These are phyloP conservation scores for Sebastes nivosus DNA, from an alignment of 2,797 vertebrate species.

Conservation along the genomic window DNA sequence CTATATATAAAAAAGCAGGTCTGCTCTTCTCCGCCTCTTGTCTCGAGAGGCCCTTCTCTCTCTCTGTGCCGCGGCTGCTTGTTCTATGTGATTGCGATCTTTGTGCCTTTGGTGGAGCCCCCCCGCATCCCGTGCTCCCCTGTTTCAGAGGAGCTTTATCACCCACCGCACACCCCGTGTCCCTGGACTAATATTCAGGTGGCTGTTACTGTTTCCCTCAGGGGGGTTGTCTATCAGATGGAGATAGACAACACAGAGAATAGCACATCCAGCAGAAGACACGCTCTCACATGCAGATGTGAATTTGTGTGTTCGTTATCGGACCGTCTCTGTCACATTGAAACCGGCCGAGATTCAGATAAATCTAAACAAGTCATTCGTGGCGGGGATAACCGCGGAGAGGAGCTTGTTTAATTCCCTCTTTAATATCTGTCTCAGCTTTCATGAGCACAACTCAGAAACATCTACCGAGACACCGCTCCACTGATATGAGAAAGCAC, in stretches of 20 bases:
- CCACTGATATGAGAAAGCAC: slow-evolving; percentile 28
- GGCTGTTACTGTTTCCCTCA: slow-evolving; percentile 41
- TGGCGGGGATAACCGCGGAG: slow-evolving; percentile 19
- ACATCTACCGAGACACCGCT: slow-evolving; percentile 27
- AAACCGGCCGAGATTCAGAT: slow-evolving; percentile 23
- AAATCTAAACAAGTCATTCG: slow-evolving; percentile 41
- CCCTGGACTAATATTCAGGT: slow-evolving; percentile 59
- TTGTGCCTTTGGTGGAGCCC: slow-evolving; percentile 42
- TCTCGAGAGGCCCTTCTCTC: slow-evolving; percentile 70
- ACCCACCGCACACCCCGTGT: slow-evolving; percentile 20
- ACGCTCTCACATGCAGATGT: not conserved
- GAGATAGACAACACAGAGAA: slow-evolving; percentile 19
- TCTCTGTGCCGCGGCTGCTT: slow-evolving; percentile 42
- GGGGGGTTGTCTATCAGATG: slow-evolving; percentile 38
- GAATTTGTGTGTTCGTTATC: slow-evolving; percentile 31
- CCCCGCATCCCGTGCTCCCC: slow-evolving; percentile 2
- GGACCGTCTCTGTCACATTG: slow-evolving; percentile 8
- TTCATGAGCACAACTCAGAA: slow-evolving; percentile 38
- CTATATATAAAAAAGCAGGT: slow-evolving; percentile 42
- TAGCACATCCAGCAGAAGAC: not conserved
- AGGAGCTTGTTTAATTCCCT: slow-evolving; percentile 51
- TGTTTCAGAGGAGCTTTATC: slow-evolving; percentile 50
- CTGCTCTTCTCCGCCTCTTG: slow-evolving; percentile 49
- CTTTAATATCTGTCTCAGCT: slow-evolving; percentile 57
- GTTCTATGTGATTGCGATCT: slow-evolving; percentile 69